Conservation (phyloP, 2,888 invertebrate genomes). For the Operophtera brumata region DNA sequence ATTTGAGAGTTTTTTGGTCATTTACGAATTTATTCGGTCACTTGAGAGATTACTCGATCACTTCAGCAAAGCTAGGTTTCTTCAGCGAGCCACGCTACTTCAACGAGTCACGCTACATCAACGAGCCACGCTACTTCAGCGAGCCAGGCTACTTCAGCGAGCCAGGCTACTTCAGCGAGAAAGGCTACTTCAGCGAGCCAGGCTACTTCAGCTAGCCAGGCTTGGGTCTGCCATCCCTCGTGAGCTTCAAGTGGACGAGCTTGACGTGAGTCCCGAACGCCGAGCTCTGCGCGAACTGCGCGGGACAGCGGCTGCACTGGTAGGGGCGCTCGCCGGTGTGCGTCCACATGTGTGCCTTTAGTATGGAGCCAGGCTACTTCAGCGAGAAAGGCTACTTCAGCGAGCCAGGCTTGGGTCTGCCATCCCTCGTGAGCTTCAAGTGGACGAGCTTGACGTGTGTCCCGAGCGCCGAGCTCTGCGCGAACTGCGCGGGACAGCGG, state of each 20-base stretch:
- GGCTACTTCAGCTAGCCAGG: too few species aligned
- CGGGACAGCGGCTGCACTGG: slow-evolving; percentile 60
- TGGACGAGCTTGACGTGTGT: slow-evolving; percentile 63
- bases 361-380: slow-evolving; percentile 30
- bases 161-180: too few species aligned
- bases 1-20: too few species aligned
- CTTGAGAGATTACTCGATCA: too few species aligned
- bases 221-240: slow-evolving; percentile 56
- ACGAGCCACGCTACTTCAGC: too few species aligned
- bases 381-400: not conserved
- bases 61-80: too few species aligned
- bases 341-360: slow-evolving; percentile 61
- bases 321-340: slow-evolving; percentile 70
- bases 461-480: slow-evolving; percentile 50
- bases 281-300: slow-evolving; percentile 57
- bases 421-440: slow-evolving; percentile 57
- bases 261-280: slow-evolving; percentile 56
- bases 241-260: slow-evolving; percentile 58
- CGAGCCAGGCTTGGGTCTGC: slow-evolving; percentile 42
- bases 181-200: too few species aligned
- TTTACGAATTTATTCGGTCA: too few species aligned
- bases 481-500: slow-evolving; percentile 63
- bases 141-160: too few species aligned
- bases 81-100: too few species aligned
- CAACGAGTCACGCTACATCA: too few species aligned